Base-by-base conservation (phyloP, 2,797 vertebrate genomes). In the Pampus argenteus region DNA sequence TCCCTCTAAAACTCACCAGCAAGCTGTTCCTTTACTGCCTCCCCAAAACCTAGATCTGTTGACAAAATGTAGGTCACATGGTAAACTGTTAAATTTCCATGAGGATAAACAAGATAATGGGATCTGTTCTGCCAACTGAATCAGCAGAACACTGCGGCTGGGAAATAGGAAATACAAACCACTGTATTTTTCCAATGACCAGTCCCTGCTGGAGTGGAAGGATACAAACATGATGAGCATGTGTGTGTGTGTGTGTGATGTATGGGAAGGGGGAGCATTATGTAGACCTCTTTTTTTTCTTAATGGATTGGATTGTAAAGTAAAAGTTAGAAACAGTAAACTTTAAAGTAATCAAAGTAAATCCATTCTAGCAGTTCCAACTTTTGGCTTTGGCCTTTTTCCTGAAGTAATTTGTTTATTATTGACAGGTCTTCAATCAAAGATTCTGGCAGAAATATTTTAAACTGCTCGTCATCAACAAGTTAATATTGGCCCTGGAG, bases 81-180 rank as follows among this genome's bases (percentile, higher is more conserved):
- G 72, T 72, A 86, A 87, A 84, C 54, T 45, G 61, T 74, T 73
- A 75, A 62, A 74, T 86, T 86, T 82, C 79, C 82, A 76, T 71
- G 68, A 85, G 79, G 79, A 80, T 82, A 83, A 88, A 90, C 76
- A 86, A 61, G 70, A 76, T 86, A 82, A 85, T 86, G 65, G 74
- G 81, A 90, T 84, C 77, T 56, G 70, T 83, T 85, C 68, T 88
- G 83, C 82, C 50, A 38, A 70, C 34, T 76, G 71, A 83, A 66
- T 85, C 65, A 78, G 80, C 77, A 77, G 70, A 79, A 76, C 82
- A 29, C 29, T 34, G 52, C 5, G 48, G 73, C 62, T 55, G 36
- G n/a, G n/a, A n/a, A n/a, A n/a, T n/a, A 84, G 57, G 65, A 81
- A 83, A 78, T 49, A 74, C 52, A 81, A 81, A 76, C 48, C 58